Conservation (phyloP, 1,140 invertebrate species). For the Bombus superbus region DNA sequence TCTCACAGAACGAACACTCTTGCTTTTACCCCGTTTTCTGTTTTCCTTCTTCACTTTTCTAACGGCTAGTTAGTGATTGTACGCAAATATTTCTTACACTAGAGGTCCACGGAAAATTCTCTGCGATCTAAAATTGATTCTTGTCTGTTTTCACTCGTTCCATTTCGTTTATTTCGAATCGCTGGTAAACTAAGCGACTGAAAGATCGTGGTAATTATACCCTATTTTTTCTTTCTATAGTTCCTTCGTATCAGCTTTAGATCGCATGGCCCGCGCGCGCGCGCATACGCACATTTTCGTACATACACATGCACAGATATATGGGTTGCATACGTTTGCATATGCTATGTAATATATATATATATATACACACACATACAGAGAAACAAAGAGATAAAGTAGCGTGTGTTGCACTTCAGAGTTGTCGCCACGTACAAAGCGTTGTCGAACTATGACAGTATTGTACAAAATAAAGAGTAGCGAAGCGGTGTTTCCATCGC, state of each 20-base stretch:
- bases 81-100: conserved; percentile 41
- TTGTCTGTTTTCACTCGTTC: neutral
- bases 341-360: conserved; percentile 57
- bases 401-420: conserved; percentile 33
- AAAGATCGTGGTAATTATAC: conserved; percentile 9
- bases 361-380: conserved; percentile 64
- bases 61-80: conserved; percentile 45
- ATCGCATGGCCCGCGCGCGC: conserved; percentile 1
- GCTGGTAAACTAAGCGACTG: neutral
- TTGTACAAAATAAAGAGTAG: neutral
- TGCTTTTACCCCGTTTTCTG: neutral
- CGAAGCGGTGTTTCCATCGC: neutral
- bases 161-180: neutral
- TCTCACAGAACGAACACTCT: neutral
- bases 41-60: neutral
- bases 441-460: neutral
- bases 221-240: neutral
- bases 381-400: conserved; percentile 72
- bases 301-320: conserved; percentile 56
- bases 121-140: conserved; percentile 37
- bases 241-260: conserved; percentile 4
- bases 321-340: conserved; percentile 44
- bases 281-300: conserved; percentile 22
- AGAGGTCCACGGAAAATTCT: conserved; percentile 35
- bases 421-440: neutral